Evolutionary conservation across 2,113 vertebrate genomes (phyloP).

Genomic region (Gymnogyps californianus): DNA sequence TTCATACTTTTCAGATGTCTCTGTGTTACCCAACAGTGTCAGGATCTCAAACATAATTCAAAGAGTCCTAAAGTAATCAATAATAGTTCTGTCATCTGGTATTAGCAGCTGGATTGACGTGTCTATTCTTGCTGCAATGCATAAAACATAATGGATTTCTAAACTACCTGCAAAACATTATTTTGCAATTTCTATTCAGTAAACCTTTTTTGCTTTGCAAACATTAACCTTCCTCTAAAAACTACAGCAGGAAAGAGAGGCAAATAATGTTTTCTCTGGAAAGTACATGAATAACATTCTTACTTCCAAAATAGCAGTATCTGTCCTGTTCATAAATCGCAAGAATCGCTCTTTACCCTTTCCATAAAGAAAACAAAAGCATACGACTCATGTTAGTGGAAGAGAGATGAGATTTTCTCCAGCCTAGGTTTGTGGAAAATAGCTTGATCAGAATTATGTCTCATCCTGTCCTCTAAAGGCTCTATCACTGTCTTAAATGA

Average conservation of each 20-base stretch:
- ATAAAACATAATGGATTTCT: neutral
- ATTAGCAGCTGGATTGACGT: neutral
- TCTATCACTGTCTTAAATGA: neutral
- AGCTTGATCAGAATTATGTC: conserved; percentile 16
- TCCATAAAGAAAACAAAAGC: neutral
- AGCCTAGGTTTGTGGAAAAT: conserved; percentile 22
- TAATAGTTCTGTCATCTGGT: neutral
- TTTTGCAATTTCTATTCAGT: neutral
- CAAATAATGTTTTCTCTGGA: neutral
- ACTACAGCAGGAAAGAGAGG: neutral
- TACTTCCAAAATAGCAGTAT: neutral
- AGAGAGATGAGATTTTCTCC: conserved; percentile 10
- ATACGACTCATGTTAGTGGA: neutral
- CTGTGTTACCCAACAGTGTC: neutral
- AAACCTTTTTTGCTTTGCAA: neutral
- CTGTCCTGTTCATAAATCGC: neutral
- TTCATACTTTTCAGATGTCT: neutral
- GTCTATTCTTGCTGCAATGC: neutral
- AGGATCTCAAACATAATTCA: neutral
- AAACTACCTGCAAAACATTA: neutral
- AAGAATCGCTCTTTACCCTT: neutral
- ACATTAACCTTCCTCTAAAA: neutral
- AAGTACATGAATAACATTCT: neutral
- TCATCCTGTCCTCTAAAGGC: neutral
- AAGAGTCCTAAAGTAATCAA: neutral